A percentile compares a stretch with the other conserved stretches of the same genome.
Conservation (phyloP, 2,113 vertebrate species). For the Cynoglossus semilaevis region DNA sequence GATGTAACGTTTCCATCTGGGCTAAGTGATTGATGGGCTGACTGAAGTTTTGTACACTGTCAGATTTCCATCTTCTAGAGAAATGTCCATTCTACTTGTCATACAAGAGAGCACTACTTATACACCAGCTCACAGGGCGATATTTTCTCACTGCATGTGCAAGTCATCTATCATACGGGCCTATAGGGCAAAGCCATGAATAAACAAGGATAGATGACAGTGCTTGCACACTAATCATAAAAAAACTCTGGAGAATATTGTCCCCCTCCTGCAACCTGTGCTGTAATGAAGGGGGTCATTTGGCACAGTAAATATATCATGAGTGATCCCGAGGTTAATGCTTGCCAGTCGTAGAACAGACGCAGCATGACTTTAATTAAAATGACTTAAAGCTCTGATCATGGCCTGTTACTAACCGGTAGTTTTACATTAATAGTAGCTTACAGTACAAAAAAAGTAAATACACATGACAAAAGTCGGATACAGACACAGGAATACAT, state of each 20-base stretch:
- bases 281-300: background rate
- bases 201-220: slow-evolving; percentile 46
- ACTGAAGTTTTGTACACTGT: slow-evolving; percentile 60
- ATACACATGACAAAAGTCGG: too few species aligned
- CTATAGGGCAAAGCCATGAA: slow-evolving; percentile 34
- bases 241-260: slow-evolving; percentile 33
- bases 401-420: too few species aligned
- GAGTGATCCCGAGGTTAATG: slow-evolving; percentile 22
- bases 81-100: slow-evolving; percentile 69
- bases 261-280: background rate
- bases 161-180: slow-evolving; percentile 44
- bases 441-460: too few species aligned
- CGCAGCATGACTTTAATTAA: background rate
- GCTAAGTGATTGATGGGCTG: slow-evolving; percentile 71
- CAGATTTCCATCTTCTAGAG: slow-evolving; percentile 69
- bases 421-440: too few species aligned
- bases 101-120: slow-evolving; percentile 49
- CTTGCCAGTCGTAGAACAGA: slow-evolving; percentile 11
- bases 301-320: slow-evolving; percentile 15
- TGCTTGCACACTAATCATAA: slow-evolving; percentile 38
- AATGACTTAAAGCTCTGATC: too few species aligned
- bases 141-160: slow-evolving; percentile 31
- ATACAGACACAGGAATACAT: too few species aligned
- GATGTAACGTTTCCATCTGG: slow-evolving; percentile 57
- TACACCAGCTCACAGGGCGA: slow-evolving; percentile 44